These are phyloP conservation scores for Patella depressa DNA, from an alignment of 2,888 invertebrate species.

Conservation along the genomic window DNA sequence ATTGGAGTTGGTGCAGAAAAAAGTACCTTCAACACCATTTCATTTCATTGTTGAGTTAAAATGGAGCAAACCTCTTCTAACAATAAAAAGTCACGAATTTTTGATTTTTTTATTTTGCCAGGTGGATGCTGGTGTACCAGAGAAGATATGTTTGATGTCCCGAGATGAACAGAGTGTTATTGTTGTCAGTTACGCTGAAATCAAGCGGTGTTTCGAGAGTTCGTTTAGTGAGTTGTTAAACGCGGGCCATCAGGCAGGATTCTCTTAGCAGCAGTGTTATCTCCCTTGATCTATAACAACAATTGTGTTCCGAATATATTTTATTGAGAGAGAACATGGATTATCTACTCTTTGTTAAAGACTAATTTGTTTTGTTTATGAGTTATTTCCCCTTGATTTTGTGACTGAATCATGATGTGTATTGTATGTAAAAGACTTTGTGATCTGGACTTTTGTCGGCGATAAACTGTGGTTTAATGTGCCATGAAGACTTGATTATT, in stretches of 20 bases:
- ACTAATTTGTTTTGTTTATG: slow-evolving; percentile 6
- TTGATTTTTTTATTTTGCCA: slow-evolving; percentile 45
- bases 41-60: too few species aligned
- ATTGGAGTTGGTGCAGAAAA: too few species aligned
- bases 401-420: slow-evolving; percentile 8
- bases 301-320: too few species aligned
- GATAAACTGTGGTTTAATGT: not conserved
- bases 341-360: not conserved
- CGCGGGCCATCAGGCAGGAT: slow-evolving; percentile 42
- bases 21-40: too few species aligned
- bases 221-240: slow-evolving; percentile 85
- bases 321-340: too few species aligned
- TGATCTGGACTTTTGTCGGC: slow-evolving; percentile 1
- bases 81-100: too few species aligned
- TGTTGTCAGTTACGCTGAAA: slow-evolving; percentile 94
- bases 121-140: slow-evolving; percentile 73
- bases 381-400: slow-evolving; percentile 9
- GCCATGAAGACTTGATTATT: slow-evolving; percentile 1
- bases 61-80: too few species aligned
- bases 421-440: slow-evolving; percentile 9
- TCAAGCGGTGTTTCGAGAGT: slow-evolving; percentile 94
- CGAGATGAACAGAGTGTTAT: slow-evolving; percentile 96
- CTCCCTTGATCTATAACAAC: not conserved
- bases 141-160: slow-evolving; percentile 91
- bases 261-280: slow-evolving; percentile 26